Base-by-base conservation (phyloP, 2,888 invertebrate species). In the Zele albiditarsus region DNA sequence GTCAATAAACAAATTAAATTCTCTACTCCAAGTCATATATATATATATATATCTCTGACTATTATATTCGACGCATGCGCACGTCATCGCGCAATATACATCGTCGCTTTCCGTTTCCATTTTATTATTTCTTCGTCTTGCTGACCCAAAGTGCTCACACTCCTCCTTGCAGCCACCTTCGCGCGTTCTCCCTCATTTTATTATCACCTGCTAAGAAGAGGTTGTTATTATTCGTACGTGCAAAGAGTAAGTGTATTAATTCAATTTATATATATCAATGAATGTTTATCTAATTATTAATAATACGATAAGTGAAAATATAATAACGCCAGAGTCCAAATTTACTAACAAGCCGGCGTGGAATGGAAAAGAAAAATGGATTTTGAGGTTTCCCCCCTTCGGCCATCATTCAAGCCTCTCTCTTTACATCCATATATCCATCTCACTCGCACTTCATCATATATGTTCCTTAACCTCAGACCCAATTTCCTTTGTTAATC, bases 141-240 rank as follows among this genome's bases (percentile, higher is more conserved):
- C 84, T 85, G 85, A 84, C 82, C 84, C 82, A 81, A 74, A 80
- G 80, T 81, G 72, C 79, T 78, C 81, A 71, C 81, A 84, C 83
- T 87, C 82, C 84, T 85, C 82, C 83, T 86, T 83, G 80, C 80
- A 83, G 63, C 31, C 82, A 81, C 84, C 79, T 81, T 83, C 82
- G 80, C 82, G 80, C 82, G 79, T 83, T 81, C 79, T 75, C 76
- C 71, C 72, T 68, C 62, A 74, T 71, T 42, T 82, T 73, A 78
- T 78, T 74, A 77, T 81, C 82, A 82, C 81, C 83, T 84, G 81
- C 80, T 83, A 83, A 85, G 83, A 85, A 84, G 84, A 84, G 81
- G 79, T 85, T 73, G 70, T 74, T 87, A 81, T 87, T 83, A 84
- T 80, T 81, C 83, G 80, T 84, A 88, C 84, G 86, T 88, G 87